Percentiles rank a stretch among this genome's conserved stretches.
These are phyloP conservation scores for Formica aserva DNA, from an alignment of 2,888 invertebrate species.

Conservation along the genomic window DNA sequence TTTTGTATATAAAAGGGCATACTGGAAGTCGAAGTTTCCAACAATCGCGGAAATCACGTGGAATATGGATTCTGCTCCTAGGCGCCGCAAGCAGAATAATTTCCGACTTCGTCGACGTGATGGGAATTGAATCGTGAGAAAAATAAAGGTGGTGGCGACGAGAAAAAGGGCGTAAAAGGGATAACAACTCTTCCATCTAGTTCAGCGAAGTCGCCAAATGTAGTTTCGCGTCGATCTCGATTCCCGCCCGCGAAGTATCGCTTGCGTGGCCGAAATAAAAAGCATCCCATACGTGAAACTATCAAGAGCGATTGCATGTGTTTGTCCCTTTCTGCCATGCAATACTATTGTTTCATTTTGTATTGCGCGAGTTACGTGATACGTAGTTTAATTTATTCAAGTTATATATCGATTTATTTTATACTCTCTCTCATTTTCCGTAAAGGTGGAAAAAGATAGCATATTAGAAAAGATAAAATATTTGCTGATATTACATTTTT, in stretches of 20 bases:
- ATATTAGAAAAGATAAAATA: background rate
- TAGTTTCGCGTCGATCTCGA: constrained; percentile 49
- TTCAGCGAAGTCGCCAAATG: constrained; percentile 49
- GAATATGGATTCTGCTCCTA: constrained; percentile 50
- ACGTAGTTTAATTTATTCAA: background rate
- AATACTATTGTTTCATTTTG: background rate
- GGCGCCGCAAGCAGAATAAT: constrained; percentile 53
- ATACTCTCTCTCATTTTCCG: background rate
- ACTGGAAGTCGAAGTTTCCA: constrained; percentile 47
- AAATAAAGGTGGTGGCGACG: constrained; percentile 35
- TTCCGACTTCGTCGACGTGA: constrained; percentile 56
- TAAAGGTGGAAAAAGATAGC: background rate
- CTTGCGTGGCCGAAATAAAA: constrained; percentile 49
- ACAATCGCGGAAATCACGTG: constrained; percentile 54
- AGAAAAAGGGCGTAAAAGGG: constrained; percentile 51
- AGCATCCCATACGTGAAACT: background rate
- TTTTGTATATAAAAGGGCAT: constrained; percentile 32
- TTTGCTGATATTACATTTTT: background rate
- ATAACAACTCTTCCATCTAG: constrained; percentile 51
- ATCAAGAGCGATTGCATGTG: constrained; percentile 11
- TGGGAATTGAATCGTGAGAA: constrained; percentile 55
- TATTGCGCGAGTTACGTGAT: background rate
- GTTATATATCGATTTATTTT: background rate
- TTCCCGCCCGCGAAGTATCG: constrained; percentile 32
- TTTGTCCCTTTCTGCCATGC: background rate